These are phyloP conservation scores for Lepidurus couesii DNA, from an alignment of 1,140 invertebrate species.

Conservation along the genomic window DNA sequence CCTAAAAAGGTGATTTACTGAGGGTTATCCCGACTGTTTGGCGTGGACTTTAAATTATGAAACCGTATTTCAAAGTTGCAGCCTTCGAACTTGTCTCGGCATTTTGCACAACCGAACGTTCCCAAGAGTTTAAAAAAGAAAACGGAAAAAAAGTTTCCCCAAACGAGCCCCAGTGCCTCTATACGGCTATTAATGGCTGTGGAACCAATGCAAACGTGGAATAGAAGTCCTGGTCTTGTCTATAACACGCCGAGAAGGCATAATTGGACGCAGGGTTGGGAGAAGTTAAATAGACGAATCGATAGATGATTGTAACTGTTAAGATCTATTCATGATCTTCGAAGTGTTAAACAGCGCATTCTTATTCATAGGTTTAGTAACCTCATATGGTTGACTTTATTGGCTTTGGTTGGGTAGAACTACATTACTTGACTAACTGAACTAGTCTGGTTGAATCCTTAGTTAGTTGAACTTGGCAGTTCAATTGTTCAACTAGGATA, in stretches of 20 bases:
- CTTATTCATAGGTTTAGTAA: no score
- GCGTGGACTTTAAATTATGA: slow-evolving; percentile 16
- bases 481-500: no score
- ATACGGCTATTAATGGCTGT: background rate
- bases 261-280: background rate
- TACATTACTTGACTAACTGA: no score
- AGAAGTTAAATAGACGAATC: slow-evolving; percentile 1
- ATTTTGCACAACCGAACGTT: background rate
- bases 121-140: background rate
- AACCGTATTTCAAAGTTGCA: slow-evolving; percentile 11
- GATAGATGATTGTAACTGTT: slow-evolving; percentile 23
- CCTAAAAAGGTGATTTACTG: slow-evolving; percentile 13
- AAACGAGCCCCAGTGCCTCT: background rate
- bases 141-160: background rate
- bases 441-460: no score
- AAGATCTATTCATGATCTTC: background rate
- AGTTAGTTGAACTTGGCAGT: no score
- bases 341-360: no score
- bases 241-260: background rate
- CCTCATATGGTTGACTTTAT: no score
- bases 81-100: background rate
- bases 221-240: background rate
- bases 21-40: slow-evolving; percentile 18
- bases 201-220: background rate
- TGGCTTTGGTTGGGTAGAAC: no score